These are phyloP conservation scores for Drosophila pectinifera DNA, from an alignment of 1,140 invertebrate species.

Conservation along the genomic window DNA sequence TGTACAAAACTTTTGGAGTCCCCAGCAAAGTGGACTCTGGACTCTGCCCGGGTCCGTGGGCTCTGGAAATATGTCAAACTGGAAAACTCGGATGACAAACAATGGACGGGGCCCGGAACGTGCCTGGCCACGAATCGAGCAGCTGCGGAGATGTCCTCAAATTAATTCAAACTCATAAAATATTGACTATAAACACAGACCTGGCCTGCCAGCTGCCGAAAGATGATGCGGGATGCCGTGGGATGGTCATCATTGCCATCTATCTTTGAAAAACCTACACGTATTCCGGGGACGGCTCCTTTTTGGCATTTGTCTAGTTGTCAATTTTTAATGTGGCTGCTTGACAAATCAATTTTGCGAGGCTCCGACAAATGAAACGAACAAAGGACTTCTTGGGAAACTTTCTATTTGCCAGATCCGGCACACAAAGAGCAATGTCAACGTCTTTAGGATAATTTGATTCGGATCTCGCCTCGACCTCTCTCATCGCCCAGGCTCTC, in stretches of 20 bases:
- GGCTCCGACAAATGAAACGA: constrained; percentile 42
- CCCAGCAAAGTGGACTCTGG: constrained; percentile 32
- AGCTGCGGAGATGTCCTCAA: constrained; percentile 75
- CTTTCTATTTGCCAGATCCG: constrained; percentile 42
- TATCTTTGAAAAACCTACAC: constrained; percentile 57
- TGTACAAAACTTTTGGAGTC: constrained; percentile 50
- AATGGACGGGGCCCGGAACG: constrained; percentile 49
- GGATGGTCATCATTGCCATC: neutral
- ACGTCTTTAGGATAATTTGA: constrained; percentile 65
- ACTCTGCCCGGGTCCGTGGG: neutral
- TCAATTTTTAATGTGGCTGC: constrained; percentile 79
- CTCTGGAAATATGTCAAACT: constrained; percentile 71
- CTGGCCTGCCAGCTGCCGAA: constrained; percentile 24
- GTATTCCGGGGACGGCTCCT: constrained; percentile 49
- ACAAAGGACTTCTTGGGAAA: constrained; percentile 63
- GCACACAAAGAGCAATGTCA: constrained; percentile 43
- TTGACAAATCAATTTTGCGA: constrained; percentile 75
- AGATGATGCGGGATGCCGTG: constrained; percentile 34
- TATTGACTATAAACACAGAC: constrained; percentile 69
- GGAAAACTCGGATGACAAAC: constrained; percentile 67
- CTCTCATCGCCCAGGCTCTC: constrained; percentile 16
- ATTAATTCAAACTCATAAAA: constrained; percentile 83
- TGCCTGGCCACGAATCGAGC: constrained; percentile 31
- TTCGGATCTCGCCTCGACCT: constrained; percentile 36
- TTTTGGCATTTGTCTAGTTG: constrained; percentile 67